Evolutionary conservation across 2,113 vertebrate species (phyloP), one percentile per base, ranked within the genome.

Genomic region (Corythornis vintsioides): DNA sequence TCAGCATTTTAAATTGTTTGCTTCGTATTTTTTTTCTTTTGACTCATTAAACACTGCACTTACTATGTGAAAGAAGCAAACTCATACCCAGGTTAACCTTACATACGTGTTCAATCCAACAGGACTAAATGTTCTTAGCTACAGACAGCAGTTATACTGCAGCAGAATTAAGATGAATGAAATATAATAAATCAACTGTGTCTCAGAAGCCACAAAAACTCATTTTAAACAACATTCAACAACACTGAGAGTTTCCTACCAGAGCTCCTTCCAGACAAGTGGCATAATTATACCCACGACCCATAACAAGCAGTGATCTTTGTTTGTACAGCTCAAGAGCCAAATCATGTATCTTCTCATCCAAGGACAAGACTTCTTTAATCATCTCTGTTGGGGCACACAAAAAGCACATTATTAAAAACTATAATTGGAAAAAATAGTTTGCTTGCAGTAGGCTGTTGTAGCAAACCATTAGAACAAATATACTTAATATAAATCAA

Each of bases 211-310:
- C 17, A 83, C 11, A 75, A 57, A n/a, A 63, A 11, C 19, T 64
- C 5, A 73, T 85, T 79, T 89, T 55, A 47, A 86, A 38, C 33
- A 92, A 33, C 18, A 55, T 8, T 22, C 15, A 87, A 61, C 13
- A 65, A 56, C 53, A 87, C 3, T 53, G 16, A 90, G 59, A 74
- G 26, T 29, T 57, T 85, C 98, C 98, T 98, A 99, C 99, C 98
- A 99, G 97, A 45, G 99, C 99, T 96, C 99, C 99, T 97, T 99
- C 99, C 50, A 99, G 97, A 96, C 99, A 99, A 2, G 99, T 99
- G 75, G 99, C 98, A 1, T 99, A 99, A 96, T 99, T 98, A 96
- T 98, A 99, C 15, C 99, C 99, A 86, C 99, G 98, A 11, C 99
- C 99, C 99, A 99, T 99, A 69, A 99, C 99, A 92, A 99, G 96